These are phyloP conservation scores for Erpornis zantholeuca DNA, from an alignment of 2,113 vertebrate genomes.

Conservation along the genomic window DNA sequence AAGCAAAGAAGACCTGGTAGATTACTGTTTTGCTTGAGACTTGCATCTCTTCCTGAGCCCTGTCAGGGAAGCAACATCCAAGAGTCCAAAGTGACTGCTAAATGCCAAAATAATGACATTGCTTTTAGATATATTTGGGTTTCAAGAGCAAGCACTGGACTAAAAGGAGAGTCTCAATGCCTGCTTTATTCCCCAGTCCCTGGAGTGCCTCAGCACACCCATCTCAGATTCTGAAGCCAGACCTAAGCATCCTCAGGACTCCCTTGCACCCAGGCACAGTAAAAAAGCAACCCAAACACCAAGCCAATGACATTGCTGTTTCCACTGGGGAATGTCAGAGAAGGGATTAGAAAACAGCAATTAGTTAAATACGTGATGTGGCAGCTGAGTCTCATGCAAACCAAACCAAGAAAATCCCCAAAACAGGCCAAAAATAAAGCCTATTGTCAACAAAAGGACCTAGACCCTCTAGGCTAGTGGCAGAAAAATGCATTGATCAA, in stretches of 20 bases:
- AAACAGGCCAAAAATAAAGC: neutral
- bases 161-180: accelerated
- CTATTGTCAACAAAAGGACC: neutral
- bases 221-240: neutral
- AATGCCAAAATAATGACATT: neutral
- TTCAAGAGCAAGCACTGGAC: neutral
- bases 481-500: neutral
- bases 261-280: neutral
- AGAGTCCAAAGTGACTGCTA: neutral
- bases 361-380: neutral
- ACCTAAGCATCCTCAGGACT: neutral
- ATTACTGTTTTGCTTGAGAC: neutral
- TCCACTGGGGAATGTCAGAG: neutral
- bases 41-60: neutral
- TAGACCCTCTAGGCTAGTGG: neutral
- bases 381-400: neutral
- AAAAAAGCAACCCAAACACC: neutral
- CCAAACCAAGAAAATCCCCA: neutral
- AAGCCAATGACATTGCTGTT: neutral
- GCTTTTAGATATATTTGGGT: neutral
- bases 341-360: neutral
- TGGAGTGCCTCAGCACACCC: neutral
- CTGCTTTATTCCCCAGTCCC: neutral
- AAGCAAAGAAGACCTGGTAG: neutral
- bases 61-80: neutral